Evolutionary conservation across 2,888 invertebrate species (phyloP).

Genomic region (Carterocephalus palaemon): DNA sequence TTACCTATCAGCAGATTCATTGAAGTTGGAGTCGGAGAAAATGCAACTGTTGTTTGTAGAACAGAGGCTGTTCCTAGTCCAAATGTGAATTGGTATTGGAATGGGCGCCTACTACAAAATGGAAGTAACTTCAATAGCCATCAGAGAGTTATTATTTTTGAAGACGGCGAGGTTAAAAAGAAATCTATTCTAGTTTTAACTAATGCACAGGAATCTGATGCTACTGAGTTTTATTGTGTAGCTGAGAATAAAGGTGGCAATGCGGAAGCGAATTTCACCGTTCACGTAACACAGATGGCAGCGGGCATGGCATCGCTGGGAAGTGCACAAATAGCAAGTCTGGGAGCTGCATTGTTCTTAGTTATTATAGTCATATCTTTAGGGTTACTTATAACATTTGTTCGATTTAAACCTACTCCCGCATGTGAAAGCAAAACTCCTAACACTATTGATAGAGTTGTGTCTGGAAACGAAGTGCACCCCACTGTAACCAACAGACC

Average conservation of each 20-base stretch:
- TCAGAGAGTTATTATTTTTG: conserved; percentile 86
- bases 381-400: conserved; percentile 83
- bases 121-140: conserved; percentile 88
- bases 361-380: conserved; percentile 87
- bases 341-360: conserved; percentile 89
- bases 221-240: conserved; percentile 91
- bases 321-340: conserved; percentile 90
- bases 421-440: conserved; percentile 87
- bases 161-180: conserved; percentile 87
- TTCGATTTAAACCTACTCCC: conserved; percentile 85
- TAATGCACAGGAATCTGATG: conserved; percentile 90
- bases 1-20: conserved; percentile 86
- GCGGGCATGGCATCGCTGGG: conserved; percentile 90
- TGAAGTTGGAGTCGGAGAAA: conserved; percentile 88
- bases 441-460: conserved; percentile 85
- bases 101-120: conserved; percentile 86
- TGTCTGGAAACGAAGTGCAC: conserved; percentile 78
- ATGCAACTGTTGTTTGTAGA: conserved; percentile 89
- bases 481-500: conserved; percentile 72
- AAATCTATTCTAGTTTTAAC: conserved; percentile 87
- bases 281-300: conserved; percentile 87
- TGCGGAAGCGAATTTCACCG: conserved; percentile 92
- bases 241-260: conserved; percentile 94
- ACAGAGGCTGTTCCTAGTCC: conserved; percentile 90
- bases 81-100: conserved; percentile 92